Percentiles rank a stretch among this genome's conserved stretches.
phyloP scores from a whole-genome alignment of 2,888 invertebrate genomes.

The Andrena bicolor region DNA sequence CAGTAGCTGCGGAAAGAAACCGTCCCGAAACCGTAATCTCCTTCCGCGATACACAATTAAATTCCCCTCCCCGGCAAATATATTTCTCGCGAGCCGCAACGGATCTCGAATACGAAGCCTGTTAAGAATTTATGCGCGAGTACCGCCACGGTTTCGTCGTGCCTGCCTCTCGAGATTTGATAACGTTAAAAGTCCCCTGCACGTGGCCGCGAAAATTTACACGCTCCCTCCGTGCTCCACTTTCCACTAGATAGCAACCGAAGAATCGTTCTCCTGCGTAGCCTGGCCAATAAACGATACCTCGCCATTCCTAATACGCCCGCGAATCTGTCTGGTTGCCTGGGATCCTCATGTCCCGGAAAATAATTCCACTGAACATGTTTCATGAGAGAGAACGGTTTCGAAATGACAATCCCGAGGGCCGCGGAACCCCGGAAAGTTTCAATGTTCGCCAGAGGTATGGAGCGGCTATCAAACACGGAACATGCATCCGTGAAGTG shows the following conservation, averaged over 20 bases:
- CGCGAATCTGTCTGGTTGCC: background rate
- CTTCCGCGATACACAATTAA: constrained; percentile 60
- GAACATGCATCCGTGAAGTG: constrained; percentile 18
- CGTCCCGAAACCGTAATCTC: constrained; percentile 39
- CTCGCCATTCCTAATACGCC: no score
- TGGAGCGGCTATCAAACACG: constrained; percentile 17
- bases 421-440: background rate
- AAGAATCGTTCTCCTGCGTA: background rate
- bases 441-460: constrained; percentile 1
- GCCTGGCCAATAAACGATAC: background rate
- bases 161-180: background rate
- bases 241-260: background rate
- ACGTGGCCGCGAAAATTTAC: background rate
- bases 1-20: constrained; percentile 36
- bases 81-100: constrained; percentile 34
- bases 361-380: background rate
- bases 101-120: constrained; percentile 8
- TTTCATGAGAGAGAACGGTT: background rate
- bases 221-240: background rate
- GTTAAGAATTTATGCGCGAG: constrained; percentile 18
- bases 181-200: constrained; percentile 8
- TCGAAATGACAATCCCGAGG: constrained; percentile 21
- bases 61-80: constrained; percentile 47
- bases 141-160: background rate
- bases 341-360: background rate